Evolutionary conservation across 2,113 vertebrate species (phyloP), one percentile per base, ranked within the genome.

Genomic region (Ochotona curzoniae): DNA sequence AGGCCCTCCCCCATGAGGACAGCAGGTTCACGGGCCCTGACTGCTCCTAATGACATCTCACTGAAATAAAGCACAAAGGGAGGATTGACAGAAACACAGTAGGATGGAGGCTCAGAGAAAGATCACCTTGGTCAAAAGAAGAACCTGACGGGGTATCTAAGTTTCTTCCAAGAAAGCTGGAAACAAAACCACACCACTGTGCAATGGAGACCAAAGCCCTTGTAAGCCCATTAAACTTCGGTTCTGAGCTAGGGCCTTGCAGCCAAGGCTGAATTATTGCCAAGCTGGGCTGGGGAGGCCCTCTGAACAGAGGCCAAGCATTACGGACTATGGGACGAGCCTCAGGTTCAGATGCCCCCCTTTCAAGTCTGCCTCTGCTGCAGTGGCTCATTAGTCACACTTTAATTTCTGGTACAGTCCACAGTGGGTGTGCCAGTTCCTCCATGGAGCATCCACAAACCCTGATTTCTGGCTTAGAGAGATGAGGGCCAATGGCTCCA

Each of bases 51-150:
- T 82, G 83, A 32, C 64, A 74, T 78, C 83, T 83, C 66, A 51
- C 69, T 83, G 89, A 93, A 83, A 89, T 91, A 73, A 64, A 85
- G 63, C 63, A 92, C 79, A 67, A 71, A 93, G 79, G 66, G 30
- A 57, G 74, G 91, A 88, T 23, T 71, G 89, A 81, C 54, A 63
- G 83, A 51, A 90, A 63, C 92, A 82, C 80, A 26, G 15, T 54
- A 54, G 71, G 25, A 1, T 49, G 66, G 64, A 86, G 83, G 79
- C 51, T 49, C 89, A 84, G 66, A 83, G 73, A 44, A 79, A 26
- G 49, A 73, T 87, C 73, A 74, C 13, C 75, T 44, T 75, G 69
- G 60, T 61, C 0, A 89, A 93, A 87, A 61, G 64, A 91, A 87
- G 80, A 93, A 74, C 83, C 51, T 20, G 76, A 71, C 83, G 54